These are phyloP conservation scores for Drosophila paranaensis DNA, from an alignment of 2,888 invertebrate genomes.

Conservation along the genomic window DNA sequence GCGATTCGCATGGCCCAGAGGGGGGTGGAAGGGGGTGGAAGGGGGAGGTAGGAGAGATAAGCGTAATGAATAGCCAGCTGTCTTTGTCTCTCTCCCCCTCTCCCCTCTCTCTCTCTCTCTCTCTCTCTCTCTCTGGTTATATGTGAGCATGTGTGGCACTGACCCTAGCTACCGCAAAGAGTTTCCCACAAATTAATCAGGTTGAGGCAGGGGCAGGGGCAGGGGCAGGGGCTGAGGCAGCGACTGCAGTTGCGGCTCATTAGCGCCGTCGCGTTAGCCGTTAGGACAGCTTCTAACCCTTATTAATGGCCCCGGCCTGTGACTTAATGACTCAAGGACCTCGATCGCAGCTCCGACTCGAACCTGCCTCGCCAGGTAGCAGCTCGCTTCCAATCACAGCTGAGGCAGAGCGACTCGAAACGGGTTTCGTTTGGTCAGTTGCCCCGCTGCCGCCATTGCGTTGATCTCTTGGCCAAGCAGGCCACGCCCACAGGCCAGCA, in stretches of 20 bases:
- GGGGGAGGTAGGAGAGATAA: constrained; percentile 14
- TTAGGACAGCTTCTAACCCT: constrained; percentile 45
- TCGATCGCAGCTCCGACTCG: neutral
- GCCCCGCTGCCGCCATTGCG: constrained; percentile 43
- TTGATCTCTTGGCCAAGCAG: constrained; percentile 9
- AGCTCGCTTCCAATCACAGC: constrained; percentile 64
- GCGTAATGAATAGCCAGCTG: constrained; percentile 50
- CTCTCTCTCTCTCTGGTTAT: neutral
- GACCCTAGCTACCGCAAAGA: constrained; percentile 33
- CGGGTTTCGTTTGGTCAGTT: constrained; percentile 62
- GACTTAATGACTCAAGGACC: constrained; percentile 51
- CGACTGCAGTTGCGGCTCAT: constrained; percentile 63
- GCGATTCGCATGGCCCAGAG: constrained; percentile 42
- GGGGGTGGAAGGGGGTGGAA: neutral
- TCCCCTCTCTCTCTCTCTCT: no score
- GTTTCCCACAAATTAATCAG: constrained; percentile 77
- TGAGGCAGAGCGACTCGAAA: constrained; percentile 47
- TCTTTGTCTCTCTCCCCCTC: no score
- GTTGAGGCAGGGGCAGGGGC: neutral
- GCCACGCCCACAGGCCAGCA: constrained; percentile 34
- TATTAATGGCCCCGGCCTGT: constrained; percentile 57
- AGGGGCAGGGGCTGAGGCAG: neutral
- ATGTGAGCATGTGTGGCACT: constrained; percentile 18
- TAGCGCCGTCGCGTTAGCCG: constrained; percentile 61
- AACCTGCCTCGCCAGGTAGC: constrained; percentile 11